Conservation (phyloP, 2,797 vertebrate species). For the Sebastes iracundus region DNA sequence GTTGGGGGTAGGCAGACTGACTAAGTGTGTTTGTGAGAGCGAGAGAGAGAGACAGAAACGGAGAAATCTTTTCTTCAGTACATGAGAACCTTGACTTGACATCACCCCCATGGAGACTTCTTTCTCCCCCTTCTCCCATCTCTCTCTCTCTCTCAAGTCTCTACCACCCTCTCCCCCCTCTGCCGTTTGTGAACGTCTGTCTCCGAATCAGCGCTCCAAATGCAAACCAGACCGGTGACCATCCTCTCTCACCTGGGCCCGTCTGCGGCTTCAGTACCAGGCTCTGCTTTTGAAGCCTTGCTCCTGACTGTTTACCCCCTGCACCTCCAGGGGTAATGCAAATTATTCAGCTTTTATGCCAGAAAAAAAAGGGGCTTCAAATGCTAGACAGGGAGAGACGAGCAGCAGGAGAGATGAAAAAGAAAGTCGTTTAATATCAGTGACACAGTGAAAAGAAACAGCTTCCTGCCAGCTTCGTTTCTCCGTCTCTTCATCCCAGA, state of each 20-base stretch:
- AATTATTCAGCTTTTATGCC: conserved; percentile 53
- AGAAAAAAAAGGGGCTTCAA: conserved; percentile 9
- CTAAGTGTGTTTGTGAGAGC: conserved; percentile 43
- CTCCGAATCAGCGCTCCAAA: conserved; percentile 81
- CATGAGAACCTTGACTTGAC: conserved; percentile 84
- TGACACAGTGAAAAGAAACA: conserved; percentile 62
- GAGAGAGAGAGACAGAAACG: conserved; percentile 39
- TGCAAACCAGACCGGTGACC: conserved; percentile 83
- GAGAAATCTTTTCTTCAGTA: conserved; percentile 71
- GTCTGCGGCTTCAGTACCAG: conserved; percentile 61
- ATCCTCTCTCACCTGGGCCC: conserved; percentile 73
- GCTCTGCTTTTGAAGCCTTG: conserved; percentile 56
- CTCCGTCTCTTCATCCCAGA: conserved; percentile 42
- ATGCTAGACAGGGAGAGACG: conserved; percentile 43
- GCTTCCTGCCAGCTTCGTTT: conserved; percentile 52
- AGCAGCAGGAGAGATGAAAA: conserved; percentile 51
- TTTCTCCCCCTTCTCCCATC: conserved; percentile 33
- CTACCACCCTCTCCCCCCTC: conserved; percentile 6
- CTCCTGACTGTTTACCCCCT: conserved; percentile 48
- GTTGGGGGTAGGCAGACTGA: conserved; percentile 60
- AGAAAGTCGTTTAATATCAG: conserved; percentile 61
- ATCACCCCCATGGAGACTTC: conserved; percentile 63
- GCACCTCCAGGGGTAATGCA: conserved; percentile 48
- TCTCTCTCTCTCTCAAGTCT: conserved; percentile 31
- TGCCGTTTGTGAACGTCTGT: conserved; percentile 56